A percentile compares a stretch with the other conserved stretches of the same genome.
Evolutionary conservation across 2,113 vertebrate species (phyloP).

Genomic region (Channa maculata): DNA sequence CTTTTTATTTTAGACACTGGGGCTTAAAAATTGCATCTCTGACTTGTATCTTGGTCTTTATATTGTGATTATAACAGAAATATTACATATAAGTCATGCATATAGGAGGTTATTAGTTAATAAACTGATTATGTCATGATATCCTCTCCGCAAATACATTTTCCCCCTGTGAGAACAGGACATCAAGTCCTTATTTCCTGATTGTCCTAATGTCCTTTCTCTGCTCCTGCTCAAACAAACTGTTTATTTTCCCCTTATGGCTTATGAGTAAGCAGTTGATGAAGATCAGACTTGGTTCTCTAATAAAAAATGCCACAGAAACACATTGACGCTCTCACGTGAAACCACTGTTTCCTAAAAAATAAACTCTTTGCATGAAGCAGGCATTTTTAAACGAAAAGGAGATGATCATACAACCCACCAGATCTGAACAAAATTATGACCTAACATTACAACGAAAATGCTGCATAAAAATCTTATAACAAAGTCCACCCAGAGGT

Average conservation of each 20-base stretch:
- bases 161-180: slow-evolving; percentile 1
- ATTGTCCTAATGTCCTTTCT: slow-evolving; percentile 27
- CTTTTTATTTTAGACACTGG: too few relatives aligned
- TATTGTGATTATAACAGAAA: too few relatives aligned
- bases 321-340: not conserved
- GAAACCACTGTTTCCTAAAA: too few relatives aligned
- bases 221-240: not conserved
- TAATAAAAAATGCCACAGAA: not conserved
- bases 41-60: too few relatives aligned
- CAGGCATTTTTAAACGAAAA: too few relatives aligned
- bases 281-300: not conserved
- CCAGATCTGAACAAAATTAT: too few relatives aligned
- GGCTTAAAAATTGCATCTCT: too few relatives aligned
- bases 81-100: not conserved
- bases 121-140: not conserved
- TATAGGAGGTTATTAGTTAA: not conserved
- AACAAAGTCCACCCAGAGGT: too few relatives aligned
- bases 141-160: not conserved
- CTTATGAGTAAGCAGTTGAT: slow-evolving; percentile 9
- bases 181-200: slow-evolving; percentile 22
- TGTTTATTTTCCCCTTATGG: slow-evolving; percentile 35
- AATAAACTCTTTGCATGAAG: too few relatives aligned
- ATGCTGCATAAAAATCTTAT: too few relatives aligned
- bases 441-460: too few relatives aligned
- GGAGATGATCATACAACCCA: too few relatives aligned